phyloP scores from a whole-genome alignment of 2,888 invertebrate genomes.

The Hanleya hanleyi region DNA sequence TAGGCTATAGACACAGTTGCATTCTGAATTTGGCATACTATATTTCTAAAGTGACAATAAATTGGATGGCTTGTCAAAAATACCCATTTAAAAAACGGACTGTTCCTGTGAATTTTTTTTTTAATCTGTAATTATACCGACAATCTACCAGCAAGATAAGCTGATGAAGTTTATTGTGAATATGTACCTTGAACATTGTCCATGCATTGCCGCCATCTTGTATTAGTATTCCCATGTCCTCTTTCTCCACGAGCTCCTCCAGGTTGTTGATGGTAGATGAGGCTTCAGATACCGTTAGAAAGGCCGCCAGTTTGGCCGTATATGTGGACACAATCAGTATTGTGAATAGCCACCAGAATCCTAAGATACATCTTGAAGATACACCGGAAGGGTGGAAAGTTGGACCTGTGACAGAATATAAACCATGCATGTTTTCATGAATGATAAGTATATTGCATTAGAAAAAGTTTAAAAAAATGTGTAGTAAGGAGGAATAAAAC shows the following conservation, averaged over 20 bases:
- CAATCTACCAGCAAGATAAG: too few species aligned
- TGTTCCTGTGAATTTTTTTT: too few species aligned
- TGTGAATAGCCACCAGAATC: constrained; percentile 49
- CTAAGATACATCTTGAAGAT: constrained; percentile 42
- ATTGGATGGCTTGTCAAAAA: too few species aligned
- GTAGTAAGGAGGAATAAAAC: too few species aligned
- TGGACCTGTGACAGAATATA: constrained; percentile 19
- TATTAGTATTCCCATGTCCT: constrained; percentile 16
- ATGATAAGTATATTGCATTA: background rate
- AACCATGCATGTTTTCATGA: background rate
- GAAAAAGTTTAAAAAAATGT: too few species aligned
- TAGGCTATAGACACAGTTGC: too few species aligned
- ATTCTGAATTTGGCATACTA: too few species aligned
- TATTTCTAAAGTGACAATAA: too few species aligned
- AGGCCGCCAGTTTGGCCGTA: constrained; percentile 49
- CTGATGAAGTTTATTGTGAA: too few species aligned
- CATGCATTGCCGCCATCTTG: background rate
- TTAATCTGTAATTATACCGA: too few species aligned
- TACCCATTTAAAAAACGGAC: too few species aligned
- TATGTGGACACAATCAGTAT: constrained; percentile 46
- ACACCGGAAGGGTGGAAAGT: constrained; percentile 30
- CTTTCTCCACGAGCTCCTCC: constrained; percentile 39
- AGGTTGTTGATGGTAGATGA: constrained; percentile 40
- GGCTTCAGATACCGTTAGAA: constrained; percentile 41
- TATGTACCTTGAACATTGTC: constrained; percentile 1